These are phyloP conservation scores for Ormia ochracea DNA, from an alignment of 2,888 invertebrate species.

Conservation along the genomic window DNA sequence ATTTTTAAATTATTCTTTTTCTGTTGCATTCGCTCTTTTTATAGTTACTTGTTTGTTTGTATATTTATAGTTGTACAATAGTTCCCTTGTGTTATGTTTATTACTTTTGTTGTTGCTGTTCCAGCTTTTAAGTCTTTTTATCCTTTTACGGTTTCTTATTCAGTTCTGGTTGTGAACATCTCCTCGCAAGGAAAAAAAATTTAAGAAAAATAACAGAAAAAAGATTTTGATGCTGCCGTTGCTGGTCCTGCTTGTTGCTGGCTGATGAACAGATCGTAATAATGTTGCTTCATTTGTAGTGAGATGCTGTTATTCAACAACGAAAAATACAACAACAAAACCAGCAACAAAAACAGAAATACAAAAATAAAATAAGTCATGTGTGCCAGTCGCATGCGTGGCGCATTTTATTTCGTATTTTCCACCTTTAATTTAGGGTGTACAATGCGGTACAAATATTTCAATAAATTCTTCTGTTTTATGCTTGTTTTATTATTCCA, in stretches of 20 bases:
- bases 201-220: not conserved
- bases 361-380: not conserved
- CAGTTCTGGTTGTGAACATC: slow-evolving; percentile 21
- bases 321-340: not conserved
- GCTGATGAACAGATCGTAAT: slow-evolving; percentile 37
- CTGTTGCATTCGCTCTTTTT: not conserved
- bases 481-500: slow-evolving; percentile 61
- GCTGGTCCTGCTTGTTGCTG: slow-evolving; percentile 11
- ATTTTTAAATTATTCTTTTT: not conserved
- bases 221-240: slow-evolving; percentile 13
- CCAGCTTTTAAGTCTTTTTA: slow-evolving; percentile 41
- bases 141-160: slow-evolving; percentile 54
- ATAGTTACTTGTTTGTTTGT: slow-evolving; percentile 9
- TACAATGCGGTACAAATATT: slow-evolving; percentile 68
- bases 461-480: slow-evolving; percentile 67
- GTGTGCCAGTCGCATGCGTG: slow-evolving; percentile 64
- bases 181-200: not conserved
- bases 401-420: slow-evolving; percentile 63
- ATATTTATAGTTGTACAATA: slow-evolving; percentile 37
- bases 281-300: slow-evolving; percentile 52
- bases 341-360: not conserved
- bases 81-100: slow-evolving; percentile 52
- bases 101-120: slow-evolving; percentile 36
- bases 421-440: slow-evolving; percentile 67
- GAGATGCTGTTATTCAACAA: slow-evolving; percentile 31